phyloP scores from a whole-genome alignment of 2,113 vertebrate species.

The Toxostoma redivivum region DNA sequence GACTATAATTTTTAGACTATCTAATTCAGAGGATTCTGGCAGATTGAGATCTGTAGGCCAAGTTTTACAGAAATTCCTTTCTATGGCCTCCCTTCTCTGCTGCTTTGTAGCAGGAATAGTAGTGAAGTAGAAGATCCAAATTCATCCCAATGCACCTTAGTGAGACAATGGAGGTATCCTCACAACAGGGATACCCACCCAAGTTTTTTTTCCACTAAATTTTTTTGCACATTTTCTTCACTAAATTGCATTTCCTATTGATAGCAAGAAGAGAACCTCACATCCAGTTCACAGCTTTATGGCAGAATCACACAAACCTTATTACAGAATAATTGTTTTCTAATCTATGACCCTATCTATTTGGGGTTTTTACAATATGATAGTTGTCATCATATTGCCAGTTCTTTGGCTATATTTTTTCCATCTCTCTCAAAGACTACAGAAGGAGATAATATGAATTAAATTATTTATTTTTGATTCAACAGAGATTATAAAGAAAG shows the following conservation, averaged over 20 bases:
- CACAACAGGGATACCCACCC: accelerated
- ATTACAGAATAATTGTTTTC: not conserved
- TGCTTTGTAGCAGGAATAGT: accelerated
- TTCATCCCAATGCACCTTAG: accelerated
- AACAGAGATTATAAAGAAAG: not conserved
- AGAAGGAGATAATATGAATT: not conserved
- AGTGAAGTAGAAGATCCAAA: not conserved
- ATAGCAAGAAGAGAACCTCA: not conserved
- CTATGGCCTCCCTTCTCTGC: not conserved
- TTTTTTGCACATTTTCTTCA: not conserved
- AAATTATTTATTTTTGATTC: constrained; percentile 20
- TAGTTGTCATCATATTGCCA: not conserved
- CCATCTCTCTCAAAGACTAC: not conserved
- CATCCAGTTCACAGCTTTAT: not conserved
- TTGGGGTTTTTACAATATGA: not conserved
- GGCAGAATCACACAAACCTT: not conserved
- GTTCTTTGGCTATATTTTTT: not conserved
- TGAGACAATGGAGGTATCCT: not conserved
- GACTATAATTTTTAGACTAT: not conserved
- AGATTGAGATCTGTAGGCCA: not conserved
- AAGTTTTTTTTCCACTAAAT: not conserved
- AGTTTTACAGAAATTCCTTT: not conserved
- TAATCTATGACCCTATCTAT: not conserved
- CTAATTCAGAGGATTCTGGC: not conserved
- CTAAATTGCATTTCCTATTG: not conserved